Evolutionary conservation across 2,888 invertebrate species (phyloP).

Genomic region (Macaria notata): DNA sequence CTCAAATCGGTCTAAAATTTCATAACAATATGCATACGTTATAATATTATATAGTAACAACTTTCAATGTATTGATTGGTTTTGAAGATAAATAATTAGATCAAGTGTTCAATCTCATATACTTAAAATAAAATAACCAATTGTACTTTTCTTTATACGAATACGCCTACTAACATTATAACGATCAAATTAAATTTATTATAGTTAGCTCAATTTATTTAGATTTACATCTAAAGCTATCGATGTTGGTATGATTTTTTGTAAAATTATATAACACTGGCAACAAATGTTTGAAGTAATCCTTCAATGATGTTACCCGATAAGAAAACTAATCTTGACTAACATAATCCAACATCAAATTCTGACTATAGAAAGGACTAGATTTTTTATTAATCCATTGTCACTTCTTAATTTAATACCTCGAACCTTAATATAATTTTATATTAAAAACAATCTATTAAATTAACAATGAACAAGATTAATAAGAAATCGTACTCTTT

Average conservation of each 20-base stretch:
- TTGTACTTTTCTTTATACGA: constrained; percentile 32
- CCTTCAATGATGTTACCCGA: not conserved
- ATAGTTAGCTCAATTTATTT: constrained; percentile 63
- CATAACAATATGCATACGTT: constrained; percentile 38
- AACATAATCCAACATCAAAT: constrained; percentile 37
- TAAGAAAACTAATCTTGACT: constrained; percentile 9
- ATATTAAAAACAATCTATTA: too few species aligned
- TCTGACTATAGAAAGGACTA: constrained; percentile 30
- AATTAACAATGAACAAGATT: too few species aligned
- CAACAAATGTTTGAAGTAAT: not conserved
- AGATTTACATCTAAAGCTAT: constrained; percentile 33
- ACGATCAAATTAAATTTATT: constrained; percentile 40
- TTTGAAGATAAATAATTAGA: constrained; percentile 44
- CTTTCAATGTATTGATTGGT: constrained; percentile 37
- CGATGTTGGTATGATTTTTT: constrained; percentile 33
- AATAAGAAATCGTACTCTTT: too few species aligned
- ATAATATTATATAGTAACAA: constrained; percentile 44
- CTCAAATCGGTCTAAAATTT: constrained; percentile 77
- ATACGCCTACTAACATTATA: constrained; percentile 57
- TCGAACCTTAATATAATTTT: too few species aligned
- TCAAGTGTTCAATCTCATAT: constrained; percentile 72
- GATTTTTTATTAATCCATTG: not conserved
- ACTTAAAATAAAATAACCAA: constrained; percentile 44
- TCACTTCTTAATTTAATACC: too few species aligned
- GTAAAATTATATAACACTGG: constrained; percentile 11